Evolutionary conservation across 2,888 invertebrate genomes (phyloP).

Genomic region (Leptopilina myrica): DNA sequence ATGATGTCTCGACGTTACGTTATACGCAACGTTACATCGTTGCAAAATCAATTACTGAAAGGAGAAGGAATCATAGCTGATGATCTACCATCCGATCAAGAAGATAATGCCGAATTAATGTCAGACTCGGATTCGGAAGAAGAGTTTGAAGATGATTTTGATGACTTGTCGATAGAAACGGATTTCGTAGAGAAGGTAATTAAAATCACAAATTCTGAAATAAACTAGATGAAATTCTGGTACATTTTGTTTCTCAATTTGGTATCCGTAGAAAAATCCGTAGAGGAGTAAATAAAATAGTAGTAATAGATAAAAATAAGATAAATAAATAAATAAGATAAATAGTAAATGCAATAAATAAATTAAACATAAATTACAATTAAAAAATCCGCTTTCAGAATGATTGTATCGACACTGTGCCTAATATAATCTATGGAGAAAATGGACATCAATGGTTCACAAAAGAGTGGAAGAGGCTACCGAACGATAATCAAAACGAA

Average conservation of each 20-base stretch:
- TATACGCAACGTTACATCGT: not conserved
- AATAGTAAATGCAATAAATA: too few species aligned
- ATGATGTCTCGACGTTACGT: not conserved
- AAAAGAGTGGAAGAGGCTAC: not conserved
- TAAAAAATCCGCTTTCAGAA: not conserved
- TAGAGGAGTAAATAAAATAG: too few species aligned
- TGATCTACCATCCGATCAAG: not conserved
- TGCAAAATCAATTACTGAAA: not conserved
- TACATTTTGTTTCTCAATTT: too few species aligned
- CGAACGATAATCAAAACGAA: not conserved
- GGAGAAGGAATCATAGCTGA: not conserved
- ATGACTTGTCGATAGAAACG: not conserved
- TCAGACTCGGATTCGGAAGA: not conserved
- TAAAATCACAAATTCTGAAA: too few species aligned
- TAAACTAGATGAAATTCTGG: too few species aligned
- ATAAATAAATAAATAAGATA: too few species aligned
- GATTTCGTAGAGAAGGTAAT: not conserved
- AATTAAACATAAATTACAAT: too few species aligned
- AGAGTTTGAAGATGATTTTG: not conserved
- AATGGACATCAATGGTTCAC: not conserved
- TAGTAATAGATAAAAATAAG: too few species aligned
- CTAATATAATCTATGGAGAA: not conserved
- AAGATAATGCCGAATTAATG: not conserved
- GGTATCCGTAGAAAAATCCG: too few species aligned
- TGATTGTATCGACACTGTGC: not conserved